phyloP scores from a whole-genome alignment of 2,888 invertebrate species.

The Melanostoma mellinum region DNA sequence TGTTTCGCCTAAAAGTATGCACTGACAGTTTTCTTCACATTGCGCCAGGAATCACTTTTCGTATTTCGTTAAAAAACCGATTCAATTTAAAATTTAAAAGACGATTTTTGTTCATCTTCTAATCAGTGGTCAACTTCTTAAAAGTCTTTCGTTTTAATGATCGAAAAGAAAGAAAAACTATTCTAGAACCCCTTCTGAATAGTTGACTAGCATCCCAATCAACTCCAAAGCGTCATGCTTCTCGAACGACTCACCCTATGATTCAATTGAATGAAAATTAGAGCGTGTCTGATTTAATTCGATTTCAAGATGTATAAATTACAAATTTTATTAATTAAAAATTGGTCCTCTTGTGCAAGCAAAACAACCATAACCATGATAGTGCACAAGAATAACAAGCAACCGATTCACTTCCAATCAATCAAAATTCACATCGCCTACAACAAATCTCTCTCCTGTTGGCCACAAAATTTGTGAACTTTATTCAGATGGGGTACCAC shows the following conservation, averaged over 20 bases:
- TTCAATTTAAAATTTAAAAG: too few relatives aligned
- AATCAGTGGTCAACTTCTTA: too few relatives aligned
- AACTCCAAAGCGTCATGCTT: conserved; percentile 21
- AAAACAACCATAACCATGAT: neutral
- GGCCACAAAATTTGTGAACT: conserved; percentile 65
- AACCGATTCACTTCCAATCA: conserved; percentile 40
- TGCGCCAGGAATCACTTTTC: too few relatives aligned
- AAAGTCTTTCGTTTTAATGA: too few relatives aligned
- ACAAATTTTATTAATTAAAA: conserved; percentile 63
- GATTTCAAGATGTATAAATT: conserved; percentile 40
- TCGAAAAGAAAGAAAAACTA: too few relatives aligned
- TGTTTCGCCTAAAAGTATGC: too few relatives aligned
- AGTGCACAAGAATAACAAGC: conserved; percentile 36
- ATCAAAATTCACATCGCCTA: conserved; percentile 64
- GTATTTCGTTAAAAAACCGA: too few relatives aligned
- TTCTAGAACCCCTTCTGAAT: too few relatives aligned
- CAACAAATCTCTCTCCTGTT: conserved; percentile 29
- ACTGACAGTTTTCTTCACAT: too few relatives aligned
- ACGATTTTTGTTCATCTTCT: too few relatives aligned
- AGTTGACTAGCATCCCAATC: neutral
- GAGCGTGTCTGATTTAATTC: conserved; percentile 36
- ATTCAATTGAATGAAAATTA: conserved; percentile 33
- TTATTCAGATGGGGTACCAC: conserved; percentile 69
- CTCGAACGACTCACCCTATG: neutral
- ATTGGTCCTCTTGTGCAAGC: conserved; percentile 1